Evolutionary conservation across 2,113 vertebrate genomes (phyloP), one percentile per base, ranked within the genome.

Genomic region (Bos taurus): DNA sequence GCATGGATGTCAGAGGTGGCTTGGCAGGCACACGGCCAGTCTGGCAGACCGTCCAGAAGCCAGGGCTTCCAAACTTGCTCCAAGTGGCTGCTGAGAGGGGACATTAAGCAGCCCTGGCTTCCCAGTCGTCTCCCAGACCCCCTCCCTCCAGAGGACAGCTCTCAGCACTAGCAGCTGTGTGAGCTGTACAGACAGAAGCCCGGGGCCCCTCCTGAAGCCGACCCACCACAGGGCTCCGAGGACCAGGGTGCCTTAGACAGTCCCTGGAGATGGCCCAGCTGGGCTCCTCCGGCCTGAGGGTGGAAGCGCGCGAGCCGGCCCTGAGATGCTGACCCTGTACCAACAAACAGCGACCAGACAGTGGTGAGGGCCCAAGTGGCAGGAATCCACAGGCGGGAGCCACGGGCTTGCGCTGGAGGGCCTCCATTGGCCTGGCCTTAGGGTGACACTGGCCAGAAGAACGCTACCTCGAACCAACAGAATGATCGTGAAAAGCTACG

Each of bases 401-500:
- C 86, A 96, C 92, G 40, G 95, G 93, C 89, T 88, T 67, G 54
- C 54, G 95, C 91, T 90, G 43, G 89, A 97, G 82, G 89, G 87
- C 90, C 96, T 92, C 86, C 48, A 64, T 88, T 2, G 1, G 71
- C 82, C 28, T 64, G 94, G 98, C 21, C 54, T 97, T 15, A 0
- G 89, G 48, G 97, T 19, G 96, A 96, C 98, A 97, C 5, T 77
- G 97, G 97, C 98, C 36, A 1, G 93, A 98, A 98, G 94, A 98
- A 92, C 40, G 2, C 83, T 98, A 99, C 98, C 98, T 99, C 98
- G 97, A 98, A 98, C 98, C 96, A 97, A 3, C 83, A 98, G 98
- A 96, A 94, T 36, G 94, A 96, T 98, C 97, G 96, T 90, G 98
- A 98, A 98, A 98, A 28, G 21, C 19, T 97, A 98, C 98, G 98